phyloP scores from a whole-genome alignment of 2,113 vertebrate species.

The Anthoscopus minutus region DNA sequence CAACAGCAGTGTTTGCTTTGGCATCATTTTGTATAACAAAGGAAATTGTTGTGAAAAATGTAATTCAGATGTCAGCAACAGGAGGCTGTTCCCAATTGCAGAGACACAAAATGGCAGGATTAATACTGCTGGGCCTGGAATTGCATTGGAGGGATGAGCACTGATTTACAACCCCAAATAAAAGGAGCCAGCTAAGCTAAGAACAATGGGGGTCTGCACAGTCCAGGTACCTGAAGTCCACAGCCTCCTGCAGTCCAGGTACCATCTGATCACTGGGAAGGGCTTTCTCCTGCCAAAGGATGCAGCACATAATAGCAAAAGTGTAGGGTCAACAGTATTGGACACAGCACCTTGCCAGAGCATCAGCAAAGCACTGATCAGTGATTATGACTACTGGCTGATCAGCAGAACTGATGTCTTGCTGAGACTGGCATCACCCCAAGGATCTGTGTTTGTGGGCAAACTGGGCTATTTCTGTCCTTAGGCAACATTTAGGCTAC shows the following conservation, averaged over 20 bases:
- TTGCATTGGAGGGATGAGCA: background rate
- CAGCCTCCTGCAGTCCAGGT: background rate
- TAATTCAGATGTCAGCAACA: slow-evolving; percentile 16
- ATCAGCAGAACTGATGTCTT: background rate
- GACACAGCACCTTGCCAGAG: background rate
- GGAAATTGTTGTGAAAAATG: slow-evolving; percentile 24
- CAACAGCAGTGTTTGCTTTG: slow-evolving; percentile 6
- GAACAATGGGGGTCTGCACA: background rate
- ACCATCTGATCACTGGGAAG: background rate
- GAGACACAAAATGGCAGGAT: background rate
- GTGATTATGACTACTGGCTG: background rate
- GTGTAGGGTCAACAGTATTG: background rate
- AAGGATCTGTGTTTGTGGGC: background rate
- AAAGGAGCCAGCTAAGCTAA: background rate
- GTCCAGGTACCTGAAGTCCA: no score
- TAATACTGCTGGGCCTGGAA: background rate
- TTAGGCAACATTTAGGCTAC: background rate
- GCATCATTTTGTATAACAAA: background rate
- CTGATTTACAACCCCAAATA: background rate
- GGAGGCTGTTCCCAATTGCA: background rate
- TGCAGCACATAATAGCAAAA: background rate
- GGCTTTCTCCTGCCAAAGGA: background rate
- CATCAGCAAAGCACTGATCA: background rate
- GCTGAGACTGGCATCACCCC: background rate
- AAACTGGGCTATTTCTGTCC: slow-evolving; percentile 9